Evolutionary conservation across 2,113 vertebrate species (phyloP).

Genomic region (Meleagris gallopavo): DNA sequence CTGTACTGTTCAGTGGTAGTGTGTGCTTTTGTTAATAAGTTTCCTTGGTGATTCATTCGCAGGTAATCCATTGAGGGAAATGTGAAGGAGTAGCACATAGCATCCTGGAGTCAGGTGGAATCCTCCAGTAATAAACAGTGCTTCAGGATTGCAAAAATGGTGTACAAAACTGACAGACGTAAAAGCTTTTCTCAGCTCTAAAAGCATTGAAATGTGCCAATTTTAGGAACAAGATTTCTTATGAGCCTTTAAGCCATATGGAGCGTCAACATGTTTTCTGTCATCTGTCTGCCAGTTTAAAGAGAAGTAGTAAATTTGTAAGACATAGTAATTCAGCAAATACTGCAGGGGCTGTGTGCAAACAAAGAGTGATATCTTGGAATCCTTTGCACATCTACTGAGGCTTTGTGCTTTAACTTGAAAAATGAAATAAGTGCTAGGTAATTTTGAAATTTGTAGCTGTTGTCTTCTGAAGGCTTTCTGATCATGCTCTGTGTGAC

Average conservation of each 20-base stretch:
- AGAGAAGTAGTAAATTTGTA: neutral
- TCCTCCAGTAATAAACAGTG: neutral
- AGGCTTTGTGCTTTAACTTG: neutral
- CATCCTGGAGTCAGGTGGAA: neutral
- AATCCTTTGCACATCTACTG: neutral
- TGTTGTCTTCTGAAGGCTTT: neutral
- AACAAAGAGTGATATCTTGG: neutral
- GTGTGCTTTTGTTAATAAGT: constrained; percentile 9
- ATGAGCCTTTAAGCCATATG: neutral
- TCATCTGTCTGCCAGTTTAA: constrained; percentile 5
- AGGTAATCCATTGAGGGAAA: constrained; percentile 24
- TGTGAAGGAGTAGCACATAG: neutral
- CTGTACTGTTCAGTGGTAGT: neutral
- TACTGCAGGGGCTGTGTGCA: neutral
- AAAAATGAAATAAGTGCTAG: neutral
- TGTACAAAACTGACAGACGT: neutral
- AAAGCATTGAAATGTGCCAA: neutral
- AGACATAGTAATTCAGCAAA: neutral
- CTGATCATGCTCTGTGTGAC: neutral
- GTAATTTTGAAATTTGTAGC: neutral
- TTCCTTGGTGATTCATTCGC: constrained; percentile 53
- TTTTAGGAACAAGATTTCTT: neutral
- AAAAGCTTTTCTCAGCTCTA: neutral
- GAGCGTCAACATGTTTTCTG: constrained; percentile 8
- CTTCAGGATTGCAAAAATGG: neutral